phyloP scores from a whole-genome alignment of 2,797 vertebrate species.

The Notoglanidium macrostoma region DNA sequence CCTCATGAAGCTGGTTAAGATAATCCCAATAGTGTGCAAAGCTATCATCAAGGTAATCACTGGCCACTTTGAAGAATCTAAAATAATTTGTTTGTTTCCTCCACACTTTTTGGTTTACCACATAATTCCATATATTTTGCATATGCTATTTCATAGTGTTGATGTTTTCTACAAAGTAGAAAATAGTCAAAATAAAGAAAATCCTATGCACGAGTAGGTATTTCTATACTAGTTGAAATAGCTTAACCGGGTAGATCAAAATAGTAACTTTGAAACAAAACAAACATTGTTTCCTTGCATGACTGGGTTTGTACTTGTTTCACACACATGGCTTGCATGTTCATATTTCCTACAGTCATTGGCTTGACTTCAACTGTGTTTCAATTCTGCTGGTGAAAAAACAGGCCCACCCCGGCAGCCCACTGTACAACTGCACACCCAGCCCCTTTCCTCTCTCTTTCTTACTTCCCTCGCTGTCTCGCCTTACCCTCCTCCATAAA shows the following conservation, averaged over 20 bases:
- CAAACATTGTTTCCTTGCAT: neutral
- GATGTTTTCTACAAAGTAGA: too few species aligned
- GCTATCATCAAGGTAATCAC: too few species aligned
- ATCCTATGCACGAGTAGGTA: too few species aligned
- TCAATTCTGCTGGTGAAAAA: conserved; percentile 46
- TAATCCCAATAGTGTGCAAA: too few species aligned
- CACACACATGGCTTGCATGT: conserved; percentile 20
- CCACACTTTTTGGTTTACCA: too few species aligned
- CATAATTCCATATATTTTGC: too few species aligned
- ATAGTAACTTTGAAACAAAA: neutral
- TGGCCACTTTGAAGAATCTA: too few species aligned
- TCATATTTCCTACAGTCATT: conserved; percentile 21
- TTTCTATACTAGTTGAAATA: neutral
- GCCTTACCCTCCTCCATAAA: conserved; percentile 60
- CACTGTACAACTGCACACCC: conserved; percentile 35
- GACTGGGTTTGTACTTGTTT: neutral
- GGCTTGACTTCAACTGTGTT: conserved; percentile 50
- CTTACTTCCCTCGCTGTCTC: conserved; percentile 3
- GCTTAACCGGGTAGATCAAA: neutral
- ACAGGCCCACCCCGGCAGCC: conserved; percentile 63
- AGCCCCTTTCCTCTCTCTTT: conserved; percentile 39
- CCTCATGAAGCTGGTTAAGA: too few species aligned
- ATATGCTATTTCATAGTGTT: too few species aligned
- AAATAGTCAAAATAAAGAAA: too few species aligned
- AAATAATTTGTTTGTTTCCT: too few species aligned